phyloP scores from a whole-genome alignment of 92 coral and sea anemone species.

The Isaurus tuberculatus region DNA sequence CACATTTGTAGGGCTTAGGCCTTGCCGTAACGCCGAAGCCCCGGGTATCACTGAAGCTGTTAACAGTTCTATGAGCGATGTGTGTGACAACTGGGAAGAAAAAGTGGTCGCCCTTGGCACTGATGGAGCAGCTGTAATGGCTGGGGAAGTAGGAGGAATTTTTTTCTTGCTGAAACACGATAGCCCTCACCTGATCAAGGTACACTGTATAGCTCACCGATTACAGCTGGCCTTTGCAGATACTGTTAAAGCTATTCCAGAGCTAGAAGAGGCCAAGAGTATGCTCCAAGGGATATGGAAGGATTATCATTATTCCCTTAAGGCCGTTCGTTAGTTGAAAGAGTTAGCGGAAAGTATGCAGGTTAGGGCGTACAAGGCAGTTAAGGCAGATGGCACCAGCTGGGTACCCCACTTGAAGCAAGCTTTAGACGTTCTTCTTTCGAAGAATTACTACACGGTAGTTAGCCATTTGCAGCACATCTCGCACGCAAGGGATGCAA shows the following conservation, averaged over 20 bases:
- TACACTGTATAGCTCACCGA: conserved; percentile 2
- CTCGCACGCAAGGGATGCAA: no score
- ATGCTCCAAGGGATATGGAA: conserved; percentile 45
- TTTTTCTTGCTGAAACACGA: not conserved
- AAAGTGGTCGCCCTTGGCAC: conserved; percentile 18
- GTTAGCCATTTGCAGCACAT: no score
- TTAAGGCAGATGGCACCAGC: no score
- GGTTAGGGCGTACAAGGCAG: conserved; percentile 10
- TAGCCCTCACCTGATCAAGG: not conserved
- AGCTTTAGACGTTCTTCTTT: no score
- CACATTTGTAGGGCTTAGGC: conserved; percentile 34
- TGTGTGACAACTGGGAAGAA: conserved; percentile 29
- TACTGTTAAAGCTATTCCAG: not conserved
- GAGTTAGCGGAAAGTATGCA: conserved; percentile 17
- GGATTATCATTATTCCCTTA: conserved; percentile 36
- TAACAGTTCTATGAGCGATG: not conserved
- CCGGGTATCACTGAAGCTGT: conserved; percentile 31
- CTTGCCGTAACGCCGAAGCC: conserved; percentile 38
- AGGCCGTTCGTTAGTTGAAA: conserved; percentile 10
- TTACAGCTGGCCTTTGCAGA: not conserved
- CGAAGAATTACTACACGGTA: no score
- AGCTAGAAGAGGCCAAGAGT: conserved; percentile 42
- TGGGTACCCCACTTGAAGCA: no score
- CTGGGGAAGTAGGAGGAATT: not conserved
- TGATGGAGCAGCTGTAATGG: not conserved